Evolutionary conservation across 2,113 vertebrate genomes (phyloP).

Genomic region (Thamnophis sirtalis): DNA sequence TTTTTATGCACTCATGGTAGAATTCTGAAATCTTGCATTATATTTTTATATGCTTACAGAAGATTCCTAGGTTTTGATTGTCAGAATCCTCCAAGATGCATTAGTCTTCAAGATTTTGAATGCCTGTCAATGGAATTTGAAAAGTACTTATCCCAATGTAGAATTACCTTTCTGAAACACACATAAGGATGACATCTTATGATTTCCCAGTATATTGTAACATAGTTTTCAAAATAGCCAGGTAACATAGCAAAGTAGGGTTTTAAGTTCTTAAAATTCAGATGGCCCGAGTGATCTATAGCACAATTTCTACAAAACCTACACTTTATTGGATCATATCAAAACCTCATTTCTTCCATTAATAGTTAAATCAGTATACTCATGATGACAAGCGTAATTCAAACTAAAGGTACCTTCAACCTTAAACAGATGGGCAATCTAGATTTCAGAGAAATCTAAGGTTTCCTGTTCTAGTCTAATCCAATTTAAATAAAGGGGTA

Average conservation of each 20-base stretch:
- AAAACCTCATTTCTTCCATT: neutral
- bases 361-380: neutral
- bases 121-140: neutral
- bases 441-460: neutral
- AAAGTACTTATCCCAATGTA: neutral
- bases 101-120: neutral
- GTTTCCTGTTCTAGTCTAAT: neutral
- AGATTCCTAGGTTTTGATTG: neutral
- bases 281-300: neutral
- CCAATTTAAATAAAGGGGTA: neutral
- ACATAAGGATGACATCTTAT: neutral
- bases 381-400: neutral
- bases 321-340: neutral
- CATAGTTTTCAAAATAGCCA: neutral
- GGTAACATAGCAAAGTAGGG: neutral
- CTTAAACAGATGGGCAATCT: neutral
- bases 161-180: neutral
- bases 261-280: neutral
- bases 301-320: neutral
- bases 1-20: neutral
- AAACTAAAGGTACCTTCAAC: neutral
- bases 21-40: neutral
- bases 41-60: neutral
- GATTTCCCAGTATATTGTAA: neutral
- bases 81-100: neutral